Base-by-base conservation (phyloP, 2,888 invertebrate genomes). In the Drosophila formosana region DNA sequence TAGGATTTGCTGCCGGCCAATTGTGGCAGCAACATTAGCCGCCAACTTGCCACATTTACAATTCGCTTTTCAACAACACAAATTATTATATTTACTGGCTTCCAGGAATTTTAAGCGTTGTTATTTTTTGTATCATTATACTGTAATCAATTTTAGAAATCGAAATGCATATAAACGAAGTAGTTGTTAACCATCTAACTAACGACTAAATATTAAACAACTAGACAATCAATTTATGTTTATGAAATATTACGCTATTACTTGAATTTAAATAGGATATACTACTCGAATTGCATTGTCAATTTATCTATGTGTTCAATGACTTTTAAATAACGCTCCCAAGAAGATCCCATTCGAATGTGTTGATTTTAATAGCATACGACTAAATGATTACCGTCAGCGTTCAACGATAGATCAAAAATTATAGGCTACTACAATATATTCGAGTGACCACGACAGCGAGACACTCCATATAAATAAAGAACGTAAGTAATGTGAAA, bases 11-110 rank as follows among this genome's bases (percentile, higher is more conserved):
- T 77, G 49, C 61, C 32, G 63, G 72, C 72, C 63, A 69, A 47
- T 55, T 66, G 51, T 18, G 28, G 47, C 45, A 37, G 32, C 23
- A 52, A 30, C 56, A 39, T 57, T 61, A 61, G 58, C 45, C 28
- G 18, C 53, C 56, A 67, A 63, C 57, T 66, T 66, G 64, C 62
- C 56, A 76, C 75, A 70, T 65, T 73, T 67, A 43, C 5, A 46
- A 53, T 13, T 37, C 23, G 34, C 18, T 28, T 28, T 52, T 18
- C n/a, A 49, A 49, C 2, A 34, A 4, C 47, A 66, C 63, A 61
- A 79, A 70, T 69, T 76, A 70, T 67, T 49, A 65, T 51, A 30
- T 34, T 51, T 60, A 25, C 30, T 30, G 30, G n/a, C 32, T 56
- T 45, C 45, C 45, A 56, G 55, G 43, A 30, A 55, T 43, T 43